phyloP scores from a whole-genome alignment of 2,888 invertebrate genomes.

The Congeria kusceri region DNA sequence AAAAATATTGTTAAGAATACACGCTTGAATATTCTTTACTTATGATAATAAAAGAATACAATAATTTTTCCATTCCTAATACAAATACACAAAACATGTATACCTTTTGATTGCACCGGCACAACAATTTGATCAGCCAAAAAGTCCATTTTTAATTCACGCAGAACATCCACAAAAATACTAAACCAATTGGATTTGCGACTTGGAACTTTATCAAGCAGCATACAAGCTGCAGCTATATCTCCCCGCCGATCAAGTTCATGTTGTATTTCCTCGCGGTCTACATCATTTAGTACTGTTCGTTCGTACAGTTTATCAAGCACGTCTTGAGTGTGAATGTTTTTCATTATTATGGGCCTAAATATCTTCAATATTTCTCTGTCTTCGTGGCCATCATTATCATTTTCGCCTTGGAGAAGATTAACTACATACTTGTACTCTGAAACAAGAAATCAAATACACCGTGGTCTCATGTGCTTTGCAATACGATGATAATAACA shows the following conservation, averaged over 20 bases:
- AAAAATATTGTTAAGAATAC: no score
- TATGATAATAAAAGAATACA: no score
- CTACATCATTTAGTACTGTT: slow-evolving; percentile 1
- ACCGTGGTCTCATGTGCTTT: not conserved
- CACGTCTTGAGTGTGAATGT: not conserved
- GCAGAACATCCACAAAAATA: not conserved
- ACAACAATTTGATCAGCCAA: no score
- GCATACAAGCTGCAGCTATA: slow-evolving; percentile 7
- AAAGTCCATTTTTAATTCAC: no score
- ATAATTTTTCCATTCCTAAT: no score
- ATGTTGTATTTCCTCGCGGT: not conserved
- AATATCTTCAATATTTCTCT: slow-evolving; percentile 5
- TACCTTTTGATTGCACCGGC: no score
- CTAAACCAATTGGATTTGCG: slow-evolving; percentile 2
- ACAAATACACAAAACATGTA: no score
- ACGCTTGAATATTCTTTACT: no score
- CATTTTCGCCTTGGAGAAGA: not conserved
- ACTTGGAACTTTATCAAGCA: not conserved
- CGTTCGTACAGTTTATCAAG: not conserved
- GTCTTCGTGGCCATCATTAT: not conserved
- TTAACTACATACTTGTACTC: slow-evolving; percentile 1
- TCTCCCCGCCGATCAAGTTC: not conserved
- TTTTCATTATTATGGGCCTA: slow-evolving; percentile 5
- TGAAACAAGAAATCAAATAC: not conserved
- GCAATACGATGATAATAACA: not conserved